Percentiles rank a stretch among this genome's conserved stretches.
phyloP scores from a whole-genome alignment of 2,888 invertebrate genomes.

The Tipula unca region DNA sequence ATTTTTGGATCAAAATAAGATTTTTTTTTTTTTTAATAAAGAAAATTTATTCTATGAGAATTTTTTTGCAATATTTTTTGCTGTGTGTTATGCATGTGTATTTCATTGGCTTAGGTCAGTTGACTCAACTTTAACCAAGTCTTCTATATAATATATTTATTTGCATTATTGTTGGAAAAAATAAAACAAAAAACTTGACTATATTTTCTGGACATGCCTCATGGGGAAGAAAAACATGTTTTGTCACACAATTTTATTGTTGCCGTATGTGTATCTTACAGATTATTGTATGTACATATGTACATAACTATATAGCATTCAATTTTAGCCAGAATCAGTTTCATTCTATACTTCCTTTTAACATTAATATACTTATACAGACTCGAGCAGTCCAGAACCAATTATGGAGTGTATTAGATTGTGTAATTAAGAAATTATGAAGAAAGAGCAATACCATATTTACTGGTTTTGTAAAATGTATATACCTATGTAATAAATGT shows the following conservation, averaged over 20 bases:
- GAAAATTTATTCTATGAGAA: background rate
- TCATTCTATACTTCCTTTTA: background rate
- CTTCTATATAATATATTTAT: background rate
- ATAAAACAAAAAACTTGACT: background rate
- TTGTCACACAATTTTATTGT: background rate
- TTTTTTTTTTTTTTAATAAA: background rate
- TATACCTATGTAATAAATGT: background rate
- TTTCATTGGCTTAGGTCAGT: background rate
- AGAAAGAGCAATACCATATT: background rate
- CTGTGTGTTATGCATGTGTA: background rate
- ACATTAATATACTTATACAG: background rate
- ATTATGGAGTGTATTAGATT: conserved; percentile 4
- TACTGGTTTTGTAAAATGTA: background rate
- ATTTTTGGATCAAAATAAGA: background rate
- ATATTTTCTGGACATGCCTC: background rate
- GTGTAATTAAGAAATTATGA: conserved; percentile 9
- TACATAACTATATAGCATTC: background rate
- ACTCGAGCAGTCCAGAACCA: background rate
- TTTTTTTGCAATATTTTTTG: background rate
- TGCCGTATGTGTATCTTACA: background rate
- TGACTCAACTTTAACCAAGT: background rate
- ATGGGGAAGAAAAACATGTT: background rate
- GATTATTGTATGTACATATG: too few species aligned
- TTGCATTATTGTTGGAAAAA: background rate
- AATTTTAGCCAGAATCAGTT: background rate